These are phyloP conservation scores for Philonicus albiceps DNA, from an alignment of 2,888 invertebrate genomes.

Conservation along the genomic window DNA sequence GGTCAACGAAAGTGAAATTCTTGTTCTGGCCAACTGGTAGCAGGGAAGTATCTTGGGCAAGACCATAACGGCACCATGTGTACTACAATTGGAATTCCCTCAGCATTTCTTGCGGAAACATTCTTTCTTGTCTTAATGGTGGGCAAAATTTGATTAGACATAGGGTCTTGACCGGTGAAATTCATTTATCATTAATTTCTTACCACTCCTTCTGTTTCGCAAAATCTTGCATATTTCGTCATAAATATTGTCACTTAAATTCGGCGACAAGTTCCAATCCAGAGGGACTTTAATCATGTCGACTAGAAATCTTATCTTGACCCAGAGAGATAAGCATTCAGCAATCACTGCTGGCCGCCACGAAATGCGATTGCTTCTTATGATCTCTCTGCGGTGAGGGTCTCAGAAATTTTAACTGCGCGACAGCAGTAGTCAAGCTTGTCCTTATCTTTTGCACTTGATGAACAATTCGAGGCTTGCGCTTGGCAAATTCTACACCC, in stretches of 20 bases:
- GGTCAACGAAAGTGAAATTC: slow-evolving; percentile 17
- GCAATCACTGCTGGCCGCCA: neutral
- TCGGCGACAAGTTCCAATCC: neutral
- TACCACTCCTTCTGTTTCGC: neutral
- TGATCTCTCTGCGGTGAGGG: neutral
- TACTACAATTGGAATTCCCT: neutral
- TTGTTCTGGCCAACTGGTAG: neutral
- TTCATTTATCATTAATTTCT: neutral
- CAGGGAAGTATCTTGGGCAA: neutral
- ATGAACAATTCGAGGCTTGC: neutral
- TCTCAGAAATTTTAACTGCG: neutral
- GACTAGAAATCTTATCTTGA: neutral
- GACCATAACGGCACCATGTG: neutral
- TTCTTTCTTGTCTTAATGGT: neutral
- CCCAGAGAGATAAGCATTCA: neutral
- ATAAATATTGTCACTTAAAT: neutral
- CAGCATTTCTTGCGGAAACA: neutral
- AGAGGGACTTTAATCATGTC: neutral
- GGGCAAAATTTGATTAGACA: neutral
- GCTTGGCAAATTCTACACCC: neutral
- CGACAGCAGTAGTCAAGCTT: neutral
- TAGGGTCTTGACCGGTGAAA: neutral
- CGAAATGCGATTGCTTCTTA: neutral
- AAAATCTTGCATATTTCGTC: neutral
- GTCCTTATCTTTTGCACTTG: neutral